These are phyloP conservation scores for Tryphoninae sp. DNA, from an alignment of 2,888 invertebrate genomes.

Conservation along the genomic window DNA sequence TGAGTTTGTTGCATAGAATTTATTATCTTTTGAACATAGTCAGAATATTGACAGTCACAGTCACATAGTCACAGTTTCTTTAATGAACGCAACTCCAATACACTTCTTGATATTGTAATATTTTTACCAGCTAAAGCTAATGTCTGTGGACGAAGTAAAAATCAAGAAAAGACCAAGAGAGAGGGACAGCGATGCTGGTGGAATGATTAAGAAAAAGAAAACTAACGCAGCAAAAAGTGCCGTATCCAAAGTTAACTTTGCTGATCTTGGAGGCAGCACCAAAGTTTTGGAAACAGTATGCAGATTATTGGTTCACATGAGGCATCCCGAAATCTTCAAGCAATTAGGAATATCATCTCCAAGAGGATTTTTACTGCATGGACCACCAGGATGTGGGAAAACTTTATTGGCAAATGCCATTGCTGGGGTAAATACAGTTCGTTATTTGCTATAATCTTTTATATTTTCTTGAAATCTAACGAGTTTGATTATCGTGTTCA, in stretches of 20 bases:
- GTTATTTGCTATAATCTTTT: constrained; percentile 19
- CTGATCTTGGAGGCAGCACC: constrained; percentile 92
- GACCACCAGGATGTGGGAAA: constrained; percentile 98
- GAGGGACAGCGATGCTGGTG: constrained; percentile 80
- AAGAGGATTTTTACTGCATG: constrained; percentile 95
- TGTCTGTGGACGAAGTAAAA: constrained; percentile 28
- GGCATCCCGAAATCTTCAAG: constrained; percentile 94
- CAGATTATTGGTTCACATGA: constrained; percentile 91
- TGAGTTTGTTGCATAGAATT: constrained; percentile 7
- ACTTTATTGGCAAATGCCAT: constrained; percentile 91
- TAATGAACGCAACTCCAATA: background rate
- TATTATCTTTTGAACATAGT: too few species aligned
- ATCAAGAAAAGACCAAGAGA: constrained; percentile 79
- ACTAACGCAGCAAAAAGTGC: constrained; percentile 78
- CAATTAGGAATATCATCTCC: constrained; percentile 93
- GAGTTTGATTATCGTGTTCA: constrained; percentile 70
- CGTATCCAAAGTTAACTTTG: constrained; percentile 84
- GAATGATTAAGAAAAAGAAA: constrained; percentile 70
- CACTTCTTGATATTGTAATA: constrained; percentile 1
- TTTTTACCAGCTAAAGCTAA: constrained; percentile 10
- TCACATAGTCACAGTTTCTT: too few species aligned
- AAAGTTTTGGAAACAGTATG: constrained; percentile 88
- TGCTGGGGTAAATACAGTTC: constrained; percentile 86
- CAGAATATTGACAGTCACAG: too few species aligned
- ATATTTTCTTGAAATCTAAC: background rate